phyloP scores from a whole-genome alignment of 2,113 vertebrate species.

The Petaurus breviceps region DNA sequence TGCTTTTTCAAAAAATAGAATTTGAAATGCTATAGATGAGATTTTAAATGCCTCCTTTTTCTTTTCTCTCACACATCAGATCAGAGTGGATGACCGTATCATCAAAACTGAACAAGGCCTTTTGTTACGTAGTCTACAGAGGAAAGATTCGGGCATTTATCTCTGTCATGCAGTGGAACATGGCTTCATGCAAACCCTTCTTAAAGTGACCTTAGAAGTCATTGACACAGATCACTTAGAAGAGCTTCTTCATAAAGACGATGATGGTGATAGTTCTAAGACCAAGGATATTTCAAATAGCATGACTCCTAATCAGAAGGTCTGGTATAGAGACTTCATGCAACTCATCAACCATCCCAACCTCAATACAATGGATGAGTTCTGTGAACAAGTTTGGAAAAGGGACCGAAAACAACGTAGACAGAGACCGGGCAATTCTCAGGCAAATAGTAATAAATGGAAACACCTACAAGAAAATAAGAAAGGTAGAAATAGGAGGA shows the following conservation, averaged over 20 bases:
- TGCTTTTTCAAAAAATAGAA: background rate
- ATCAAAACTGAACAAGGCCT: constrained; percentile 95
- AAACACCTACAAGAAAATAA: constrained; percentile 98
- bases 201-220: constrained; percentile 94
- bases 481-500: constrained; percentile 98
- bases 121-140: constrained; percentile 90
- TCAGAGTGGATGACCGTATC: constrained; percentile 90
- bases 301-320: constrained; percentile 90
- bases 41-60: constrained; percentile 37
- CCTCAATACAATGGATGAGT: constrained; percentile 96
- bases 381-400: constrained; percentile 99
- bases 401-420: constrained; percentile 94
- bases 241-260: constrained; percentile 91
- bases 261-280: constrained; percentile 83
- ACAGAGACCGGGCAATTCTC: constrained; percentile 88
- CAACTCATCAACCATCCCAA: constrained; percentile 97
- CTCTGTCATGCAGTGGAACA: constrained; percentile 96
- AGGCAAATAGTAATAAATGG: constrained; percentile 92
- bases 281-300: constrained; percentile 83
- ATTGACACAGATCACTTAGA: constrained; percentile 95
- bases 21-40: background rate
- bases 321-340: constrained; percentile 99
- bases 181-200: constrained; percentile 95
- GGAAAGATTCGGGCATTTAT: constrained; percentile 92
- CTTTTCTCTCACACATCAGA: constrained; percentile 81